Base-by-base conservation (phyloP, 2,797 vertebrate genomes). In the Mycteria americana region DNA sequence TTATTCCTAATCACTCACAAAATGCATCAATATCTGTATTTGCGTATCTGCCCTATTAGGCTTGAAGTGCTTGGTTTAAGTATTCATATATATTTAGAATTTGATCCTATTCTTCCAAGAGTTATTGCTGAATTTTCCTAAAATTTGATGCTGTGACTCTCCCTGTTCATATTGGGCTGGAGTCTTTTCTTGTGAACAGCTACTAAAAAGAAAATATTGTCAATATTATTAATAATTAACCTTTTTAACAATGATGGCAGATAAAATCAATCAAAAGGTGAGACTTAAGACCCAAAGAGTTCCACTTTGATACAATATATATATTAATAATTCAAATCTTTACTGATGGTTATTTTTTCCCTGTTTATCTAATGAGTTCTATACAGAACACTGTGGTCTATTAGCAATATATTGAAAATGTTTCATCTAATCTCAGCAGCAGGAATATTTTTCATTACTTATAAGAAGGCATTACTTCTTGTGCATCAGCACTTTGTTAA, bases 251-350 rank as follows among this genome's bases (percentile, higher is more conserved):
- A 73, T 62, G 24, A 7, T 2, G 1, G 12, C 39, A 75, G 45
- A 67, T 53, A 25, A 88, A 88, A 27, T 50, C 60, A 48, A 74
- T 50, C 64, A 53, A 39, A 83, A 70, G 7, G 17, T 88, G 54
- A 57, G 4, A 50, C 33, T 60, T 54, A 72, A 45, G 33, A 67
- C 35, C 24, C 24, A 50, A 83, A 65, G 23, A 68, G 7, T 62
- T 37, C 35, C 28, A 24, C 37, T 92, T 78, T 41, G 33, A 62
- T 31, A 46, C 27, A 48, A 64, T 27, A 13, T 73, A 41, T 24
- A 1, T 72, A 87, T 74, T 64, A 92, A 85, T 95, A 93, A 95
- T 95, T 92, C 57, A 95, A 39, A 94, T 39, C 10, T 73, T 48
- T 87, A 74, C 35, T 1, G 3, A 63, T 57, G 11, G 7, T 23